Base-by-base conservation (phyloP, 2,797 vertebrate genomes). In the Cuniculus paca region DNA sequence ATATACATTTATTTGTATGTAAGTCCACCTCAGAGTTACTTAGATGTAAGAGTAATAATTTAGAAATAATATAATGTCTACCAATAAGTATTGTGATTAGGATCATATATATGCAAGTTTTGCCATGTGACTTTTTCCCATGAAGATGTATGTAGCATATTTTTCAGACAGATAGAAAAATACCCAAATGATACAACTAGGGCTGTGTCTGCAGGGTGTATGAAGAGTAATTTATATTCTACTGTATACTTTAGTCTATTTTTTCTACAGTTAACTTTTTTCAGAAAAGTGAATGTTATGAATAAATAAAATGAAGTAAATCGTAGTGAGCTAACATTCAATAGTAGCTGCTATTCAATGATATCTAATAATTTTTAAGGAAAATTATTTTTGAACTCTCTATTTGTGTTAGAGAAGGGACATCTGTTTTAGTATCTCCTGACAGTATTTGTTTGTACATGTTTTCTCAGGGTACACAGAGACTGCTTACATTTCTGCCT, bases 1-100 rank as follows among this genome's bases (percentile, higher is more conserved):
- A 60, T 70, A 95, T 90, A 89, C 24, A 24, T 45, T 60, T 94
- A 72, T 88, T 84, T 93, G 36, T 84, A 26, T 50, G 16, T 24
- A 81, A 79, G 24, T 83, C 88, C 45, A 82, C 81, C 36, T 95
- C 36, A 80, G n/a, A 95, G 95, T 61, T 88, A 90, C 65, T 93
- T 96, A 92, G 34, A 26, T 61, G 56, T 26, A 68, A 50, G 11
- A 58, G 6, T 12, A 75, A 83, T 42, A 68, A 65, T 58, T 95
- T 95, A 93, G 48, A 48, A 94, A 86, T 14, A 78, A 83, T 91
- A 45, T 87, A 48, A 52, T 83, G 1, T 45, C 58, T 94, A 28
- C 61, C 28, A 85, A 4, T 82, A 84, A 80, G 13, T 78, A 9
- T 24, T 45, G 2, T 39, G 39, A 45, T 75, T 75, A 75, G 70